phyloP scores from a whole-genome alignment of 2,113 vertebrate genomes.

The Zosterops hypoxanthus region DNA sequence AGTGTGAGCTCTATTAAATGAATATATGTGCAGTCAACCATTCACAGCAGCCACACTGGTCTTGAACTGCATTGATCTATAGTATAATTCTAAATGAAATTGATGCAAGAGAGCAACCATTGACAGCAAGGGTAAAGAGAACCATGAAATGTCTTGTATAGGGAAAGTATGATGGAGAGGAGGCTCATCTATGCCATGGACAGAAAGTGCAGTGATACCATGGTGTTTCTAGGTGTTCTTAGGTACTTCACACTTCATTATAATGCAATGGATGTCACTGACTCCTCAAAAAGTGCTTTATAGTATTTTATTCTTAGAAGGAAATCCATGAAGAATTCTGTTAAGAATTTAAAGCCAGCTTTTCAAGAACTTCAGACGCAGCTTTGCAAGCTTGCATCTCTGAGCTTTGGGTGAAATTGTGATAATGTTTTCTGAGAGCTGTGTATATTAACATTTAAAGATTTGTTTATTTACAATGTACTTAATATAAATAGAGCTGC shows the following conservation, averaged over 20 bases:
- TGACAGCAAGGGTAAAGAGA: constrained; percentile 91
- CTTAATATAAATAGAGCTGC: neutral
- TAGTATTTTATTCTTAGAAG: neutral
- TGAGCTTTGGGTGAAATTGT: neutral
- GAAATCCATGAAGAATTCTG: neutral
- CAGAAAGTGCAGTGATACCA: neutral
- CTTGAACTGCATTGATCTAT: constrained; percentile 90
- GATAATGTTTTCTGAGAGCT: neutral
- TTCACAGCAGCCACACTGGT: constrained; percentile 77
- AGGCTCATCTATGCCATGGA: constrained; percentile 62
- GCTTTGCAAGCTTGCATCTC: neutral
- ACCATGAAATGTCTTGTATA: constrained; percentile 83
- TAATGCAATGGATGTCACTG: neutral
- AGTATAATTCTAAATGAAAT: constrained; percentile 92
- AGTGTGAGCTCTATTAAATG: constrained; percentile 75
- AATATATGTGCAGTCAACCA: constrained; percentile 68
- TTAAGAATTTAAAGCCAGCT: neutral
- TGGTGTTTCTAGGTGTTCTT: neutral
- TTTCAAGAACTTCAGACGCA: neutral
- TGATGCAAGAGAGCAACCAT: constrained; percentile 89
- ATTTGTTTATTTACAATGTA: neutral
- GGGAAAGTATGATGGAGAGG: constrained; percentile 84
- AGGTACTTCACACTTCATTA: neutral
- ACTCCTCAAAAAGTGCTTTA: neutral
- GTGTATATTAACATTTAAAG: neutral